Base-by-base conservation (phyloP, 1,140 invertebrate species). In the Cotesia typhae region DNA sequence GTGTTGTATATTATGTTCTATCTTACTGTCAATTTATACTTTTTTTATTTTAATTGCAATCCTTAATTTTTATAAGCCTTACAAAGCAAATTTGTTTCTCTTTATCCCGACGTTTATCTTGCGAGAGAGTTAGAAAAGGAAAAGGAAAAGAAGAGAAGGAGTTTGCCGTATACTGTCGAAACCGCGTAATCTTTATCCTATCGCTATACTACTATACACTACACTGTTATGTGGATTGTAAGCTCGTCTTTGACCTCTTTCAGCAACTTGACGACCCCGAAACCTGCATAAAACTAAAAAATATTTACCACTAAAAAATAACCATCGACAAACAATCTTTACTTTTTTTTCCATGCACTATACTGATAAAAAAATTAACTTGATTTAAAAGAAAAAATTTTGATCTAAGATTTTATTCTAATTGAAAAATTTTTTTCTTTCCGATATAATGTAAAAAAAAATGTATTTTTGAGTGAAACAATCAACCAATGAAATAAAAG, bases 181-280 rank as follows among this genome's bases (percentile, higher is more conserved):
- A 55, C 53, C 53, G 53, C 53, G 53, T 55, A 55, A 55, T 55
- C 53, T 55, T 55, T 55, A n/a, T 17, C n/a, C 17, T 5, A 55
- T 14, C 53, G 53, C 53, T n/a, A 55, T 3, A n/a, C 53, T 14
- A 9, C 7, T 51, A 51, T 28, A 28, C 28, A 1, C 28, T 28
- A 28, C 28, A 28, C 28, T 28, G 28, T 28, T 28, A 28, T 28
- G 41, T 47, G 41, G 6, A 47, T 47, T 47, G 41, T 47, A 17
- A 55, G 53, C 53, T 55, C 17, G 53, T 6, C 5, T 55, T 4
- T 55, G 53, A 55, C 17, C 53, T 55, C 53, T 17, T 55, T 55
- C 53, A 55, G n/a, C 53, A 17, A 55, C 17, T 55, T 55, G 53
- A n/a, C 12, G 53, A 55, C 53, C 53, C 53, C 53, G 17, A 55